Evolutionary conservation across 2,888 invertebrate genomes (phyloP).

Genomic region (Spilarctia lutea): DNA sequence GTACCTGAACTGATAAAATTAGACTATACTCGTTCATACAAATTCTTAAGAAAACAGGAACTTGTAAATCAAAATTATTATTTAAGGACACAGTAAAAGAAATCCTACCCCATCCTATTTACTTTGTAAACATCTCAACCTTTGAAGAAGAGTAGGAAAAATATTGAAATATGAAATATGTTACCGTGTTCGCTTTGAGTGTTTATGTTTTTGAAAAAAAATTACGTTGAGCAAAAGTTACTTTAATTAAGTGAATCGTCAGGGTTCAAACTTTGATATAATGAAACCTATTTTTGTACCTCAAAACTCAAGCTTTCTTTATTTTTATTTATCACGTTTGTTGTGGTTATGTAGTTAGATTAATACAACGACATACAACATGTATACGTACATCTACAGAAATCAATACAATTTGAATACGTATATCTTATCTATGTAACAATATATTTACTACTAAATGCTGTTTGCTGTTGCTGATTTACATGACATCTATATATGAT

Average conservation of each 20-base stretch:
- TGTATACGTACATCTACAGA: too few species aligned
- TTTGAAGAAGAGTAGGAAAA: slow-evolving; percentile 18
- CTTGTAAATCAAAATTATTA: slow-evolving; percentile 30
- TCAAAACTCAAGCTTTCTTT: background rate
- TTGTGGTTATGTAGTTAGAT: background rate
- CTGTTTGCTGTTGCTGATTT: too few species aligned
- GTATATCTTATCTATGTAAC: too few species aligned
- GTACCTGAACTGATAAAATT: background rate
- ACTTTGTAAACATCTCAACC: slow-evolving; percentile 26
- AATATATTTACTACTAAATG: too few species aligned
- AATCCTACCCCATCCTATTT: slow-evolving; percentile 30
- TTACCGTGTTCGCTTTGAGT: slow-evolving; percentile 21
- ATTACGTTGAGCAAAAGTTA: background rate
- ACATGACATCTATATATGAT: too few species aligned
- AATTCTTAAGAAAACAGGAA: slow-evolving; percentile 2
- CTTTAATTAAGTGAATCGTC: background rate
- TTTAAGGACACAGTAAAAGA: slow-evolving; percentile 23
- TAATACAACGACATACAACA: too few species aligned
- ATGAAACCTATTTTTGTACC: background rate
- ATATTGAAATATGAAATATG: slow-evolving; percentile 24
- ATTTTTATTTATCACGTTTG: background rate
- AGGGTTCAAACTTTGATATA: background rate
- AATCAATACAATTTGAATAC: too few species aligned
- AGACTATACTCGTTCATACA: background rate
- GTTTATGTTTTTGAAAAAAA: slow-evolving; percentile 14